A percentile compares a stretch with the other conserved stretches of the same genome.
phyloP scores from a whole-genome alignment of 2,113 vertebrate genomes.

The Ageneiosus marmoratus region DNA sequence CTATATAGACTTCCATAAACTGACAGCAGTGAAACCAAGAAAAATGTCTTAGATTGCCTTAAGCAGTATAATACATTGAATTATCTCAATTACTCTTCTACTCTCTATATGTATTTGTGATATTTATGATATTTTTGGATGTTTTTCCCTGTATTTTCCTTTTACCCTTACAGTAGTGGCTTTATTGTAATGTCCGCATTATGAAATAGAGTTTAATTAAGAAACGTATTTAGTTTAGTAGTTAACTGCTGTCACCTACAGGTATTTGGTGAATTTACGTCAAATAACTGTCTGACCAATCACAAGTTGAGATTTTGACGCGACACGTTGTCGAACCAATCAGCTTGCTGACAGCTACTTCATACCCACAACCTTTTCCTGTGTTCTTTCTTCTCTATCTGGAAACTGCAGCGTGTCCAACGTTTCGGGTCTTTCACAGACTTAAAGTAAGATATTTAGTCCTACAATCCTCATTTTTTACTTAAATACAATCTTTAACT shows the following conservation, averaged over 20 bases:
- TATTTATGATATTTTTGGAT: background rate
- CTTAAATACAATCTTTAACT: background rate
- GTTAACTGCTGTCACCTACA: background rate
- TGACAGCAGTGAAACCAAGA: background rate
- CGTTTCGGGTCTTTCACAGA: slow-evolving; percentile 83
- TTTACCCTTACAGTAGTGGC: background rate
- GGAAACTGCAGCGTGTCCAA: slow-evolving; percentile 73
- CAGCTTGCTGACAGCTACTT: slow-evolving; percentile 5
- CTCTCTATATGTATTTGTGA: background rate
- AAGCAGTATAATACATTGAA: background rate
- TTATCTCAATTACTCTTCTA: background rate
- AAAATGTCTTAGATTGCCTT: background rate
- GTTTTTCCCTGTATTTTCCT: background rate
- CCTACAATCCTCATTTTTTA: background rate
- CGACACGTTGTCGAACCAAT: slow-evolving; percentile 30
- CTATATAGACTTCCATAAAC: background rate
- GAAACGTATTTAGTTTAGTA: background rate
- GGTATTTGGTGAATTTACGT: background rate
- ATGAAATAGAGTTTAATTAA: too few relatives aligned
- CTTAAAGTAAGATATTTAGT: slow-evolving; percentile 78
- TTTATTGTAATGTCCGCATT: background rate
- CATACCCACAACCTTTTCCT: background rate
- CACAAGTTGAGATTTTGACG: slow-evolving; percentile 1
- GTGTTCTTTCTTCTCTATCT: slow-evolving; percentile 56
- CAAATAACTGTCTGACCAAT: slow-evolving; percentile 28